Evolutionary conservation across 2,113 vertebrate genomes (phyloP).

Genomic region (Zosterops japonicus): DNA sequence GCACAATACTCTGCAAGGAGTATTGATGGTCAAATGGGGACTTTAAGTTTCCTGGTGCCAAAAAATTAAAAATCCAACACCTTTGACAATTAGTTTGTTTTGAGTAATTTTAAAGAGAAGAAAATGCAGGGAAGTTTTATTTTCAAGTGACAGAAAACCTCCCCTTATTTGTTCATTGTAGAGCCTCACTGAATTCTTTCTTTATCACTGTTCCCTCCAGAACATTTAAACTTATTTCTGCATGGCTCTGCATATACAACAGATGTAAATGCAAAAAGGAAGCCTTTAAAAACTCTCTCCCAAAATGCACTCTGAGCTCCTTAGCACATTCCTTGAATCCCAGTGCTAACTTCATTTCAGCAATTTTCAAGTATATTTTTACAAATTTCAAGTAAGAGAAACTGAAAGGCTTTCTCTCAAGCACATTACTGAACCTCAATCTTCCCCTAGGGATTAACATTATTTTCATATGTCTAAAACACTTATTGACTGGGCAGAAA

Average conservation of each 20-base stretch:
- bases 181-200: not conserved
- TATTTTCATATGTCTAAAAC: not conserved
- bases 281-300: not conserved
- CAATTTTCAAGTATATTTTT: not conserved
- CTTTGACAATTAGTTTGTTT: not conserved
- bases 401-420: not conserved
- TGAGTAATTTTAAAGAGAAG: not conserved
- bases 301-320: not conserved
- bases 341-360: not conserved
- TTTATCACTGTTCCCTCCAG: not conserved
- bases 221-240: not conserved
- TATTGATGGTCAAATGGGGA: not conserved
- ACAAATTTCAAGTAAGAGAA: not conserved
- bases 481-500: not conserved
- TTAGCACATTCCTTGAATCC: not conserved
- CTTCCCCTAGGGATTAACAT: not conserved
- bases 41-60: not conserved
- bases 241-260: not conserved
- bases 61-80: not conserved
- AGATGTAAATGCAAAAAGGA: not conserved
- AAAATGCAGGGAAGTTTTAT: not conserved
- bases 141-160: not conserved
- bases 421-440: not conserved
- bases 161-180: not conserved
- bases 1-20: not conserved